These are phyloP conservation scores for Rhagoletis zephyria DNA, from an alignment of 1,140 invertebrate genomes.

Conservation along the genomic window DNA sequence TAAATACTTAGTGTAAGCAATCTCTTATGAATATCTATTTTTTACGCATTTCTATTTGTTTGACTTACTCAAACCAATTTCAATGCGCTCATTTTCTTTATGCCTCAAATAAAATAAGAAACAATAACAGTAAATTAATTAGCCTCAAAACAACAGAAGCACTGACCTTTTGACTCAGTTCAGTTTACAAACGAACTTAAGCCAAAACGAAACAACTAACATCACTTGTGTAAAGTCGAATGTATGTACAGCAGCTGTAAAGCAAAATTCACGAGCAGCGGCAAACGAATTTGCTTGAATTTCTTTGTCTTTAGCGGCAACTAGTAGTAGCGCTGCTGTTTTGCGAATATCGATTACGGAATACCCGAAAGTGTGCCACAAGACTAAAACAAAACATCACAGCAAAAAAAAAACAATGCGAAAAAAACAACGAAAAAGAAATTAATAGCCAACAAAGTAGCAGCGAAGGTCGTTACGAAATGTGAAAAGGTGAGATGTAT, in stretches of 20 bases:
- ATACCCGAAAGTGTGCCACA: constrained; percentile 36
- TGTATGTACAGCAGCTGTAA: neutral
- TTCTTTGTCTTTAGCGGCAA: constrained; percentile 6
- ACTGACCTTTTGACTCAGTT: constrained; percentile 46
- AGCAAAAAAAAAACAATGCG: neutral
- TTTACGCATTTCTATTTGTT: no score
- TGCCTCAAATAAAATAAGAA: neutral
- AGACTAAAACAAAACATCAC: neutral
- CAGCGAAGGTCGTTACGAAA: neutral
- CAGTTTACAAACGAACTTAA: constrained; percentile 34
- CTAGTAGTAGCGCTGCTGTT: neutral
- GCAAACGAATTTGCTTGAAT: neutral
- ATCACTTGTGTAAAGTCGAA: neutral
- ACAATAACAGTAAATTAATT: constrained; percentile 28
- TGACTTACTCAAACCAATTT: no score
- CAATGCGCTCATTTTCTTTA: neutral
- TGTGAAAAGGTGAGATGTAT: constrained; percentile 25
- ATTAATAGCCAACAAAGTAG: neutral
- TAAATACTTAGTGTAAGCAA: no score
- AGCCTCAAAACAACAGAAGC: constrained; percentile 12
- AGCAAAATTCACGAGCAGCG: neutral
- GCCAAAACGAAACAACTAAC: neutral
- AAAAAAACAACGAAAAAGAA: neutral
- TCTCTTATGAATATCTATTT: no score
- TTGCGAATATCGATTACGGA: constrained; percentile 37